A percentile compares a stretch with the other conserved stretches of the same genome.
These are phyloP conservation scores for Clarias magur DNA, from an alignment of 2,113 vertebrate species.

Conservation along the genomic window DNA sequence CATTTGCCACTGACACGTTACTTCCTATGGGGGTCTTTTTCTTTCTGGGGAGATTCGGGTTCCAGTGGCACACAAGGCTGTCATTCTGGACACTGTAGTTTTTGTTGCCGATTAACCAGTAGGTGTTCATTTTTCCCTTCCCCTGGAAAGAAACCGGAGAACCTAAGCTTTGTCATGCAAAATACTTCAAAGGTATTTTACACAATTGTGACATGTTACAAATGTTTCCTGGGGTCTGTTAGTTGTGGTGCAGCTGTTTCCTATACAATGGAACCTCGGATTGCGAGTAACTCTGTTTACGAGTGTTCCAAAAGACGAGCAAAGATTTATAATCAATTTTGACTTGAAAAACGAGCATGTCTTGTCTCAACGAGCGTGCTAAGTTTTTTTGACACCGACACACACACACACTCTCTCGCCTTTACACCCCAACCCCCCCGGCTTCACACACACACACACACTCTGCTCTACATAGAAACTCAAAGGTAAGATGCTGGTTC, in stretches of 20 bases:
- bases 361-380: too few species aligned
- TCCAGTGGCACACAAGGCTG: slow-evolving; percentile 91
- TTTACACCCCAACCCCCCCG: too few species aligned
- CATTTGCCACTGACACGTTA: slow-evolving; percentile 67
- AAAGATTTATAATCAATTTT: too few species aligned
- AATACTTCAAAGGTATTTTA: not conserved
- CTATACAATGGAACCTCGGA: too few species aligned
- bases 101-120: slow-evolving; percentile 87
- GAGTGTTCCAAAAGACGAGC: too few species aligned
- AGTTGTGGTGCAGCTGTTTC: not conserved
- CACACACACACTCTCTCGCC: too few species aligned
- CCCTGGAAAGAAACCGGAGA: slow-evolving; percentile 66
- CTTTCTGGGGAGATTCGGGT: slow-evolving; percentile 73
- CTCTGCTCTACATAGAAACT: too few species aligned
- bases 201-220: not conserved
- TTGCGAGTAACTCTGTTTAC: too few species aligned
- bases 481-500: too few species aligned
- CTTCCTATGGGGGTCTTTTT: slow-evolving; percentile 69
- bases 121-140: slow-evolving; percentile 89
- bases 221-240: not conserved
- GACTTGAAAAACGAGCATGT: too few species aligned
- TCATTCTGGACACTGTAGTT: slow-evolving; percentile 89
- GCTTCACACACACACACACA: too few species aligned
- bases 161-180: not conserved
- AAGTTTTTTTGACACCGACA: too few species aligned